Conservation (phyloP, 2,113 vertebrate species). For the Oryzias curvinotus region DNA sequence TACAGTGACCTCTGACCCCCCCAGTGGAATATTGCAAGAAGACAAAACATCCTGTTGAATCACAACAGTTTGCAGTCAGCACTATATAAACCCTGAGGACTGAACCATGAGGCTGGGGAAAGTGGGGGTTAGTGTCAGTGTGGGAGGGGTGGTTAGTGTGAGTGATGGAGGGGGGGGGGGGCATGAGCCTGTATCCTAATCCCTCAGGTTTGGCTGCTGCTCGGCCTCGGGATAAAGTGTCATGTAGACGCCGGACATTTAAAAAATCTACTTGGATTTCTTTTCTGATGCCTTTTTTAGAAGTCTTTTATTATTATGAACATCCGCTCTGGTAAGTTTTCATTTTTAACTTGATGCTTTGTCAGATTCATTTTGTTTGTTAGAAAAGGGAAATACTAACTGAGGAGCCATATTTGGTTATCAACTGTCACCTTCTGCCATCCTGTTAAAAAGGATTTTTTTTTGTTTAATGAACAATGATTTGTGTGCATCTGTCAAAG, state of each 20-base stretch:
- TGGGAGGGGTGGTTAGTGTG: constrained; percentile 34
- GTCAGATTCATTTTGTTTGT: background rate
- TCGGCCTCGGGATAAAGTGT: constrained; percentile 71
- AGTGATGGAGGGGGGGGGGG: constrained; percentile 46
- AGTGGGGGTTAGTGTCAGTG: constrained; percentile 26
- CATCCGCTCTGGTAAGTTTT: constrained; percentile 74
- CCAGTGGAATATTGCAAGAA: constrained; percentile 15
- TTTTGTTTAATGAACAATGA: background rate
- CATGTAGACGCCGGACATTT: constrained; percentile 61
- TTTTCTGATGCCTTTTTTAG: constrained; percentile 20
- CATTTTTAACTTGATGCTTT: constrained; percentile 14
- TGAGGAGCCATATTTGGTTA: background rate
- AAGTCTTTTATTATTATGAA: constrained; percentile 31
- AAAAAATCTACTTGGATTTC: constrained; percentile 57
- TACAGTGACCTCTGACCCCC: constrained; percentile 38
- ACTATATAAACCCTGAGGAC: constrained; percentile 61
- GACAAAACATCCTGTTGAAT: constrained; percentile 3
- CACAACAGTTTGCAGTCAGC: constrained; percentile 13
- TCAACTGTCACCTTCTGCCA: background rate
- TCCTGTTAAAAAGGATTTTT: background rate
- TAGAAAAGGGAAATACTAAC: background rate
- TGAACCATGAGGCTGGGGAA: constrained; percentile 61
- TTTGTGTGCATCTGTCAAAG: background rate
- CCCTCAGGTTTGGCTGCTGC: constrained; percentile 74
- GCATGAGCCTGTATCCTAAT: constrained; percentile 82